These are phyloP conservation scores for Celastrina argiolus DNA, from an alignment of 2,888 invertebrate genomes.

Conservation along the genomic window DNA sequence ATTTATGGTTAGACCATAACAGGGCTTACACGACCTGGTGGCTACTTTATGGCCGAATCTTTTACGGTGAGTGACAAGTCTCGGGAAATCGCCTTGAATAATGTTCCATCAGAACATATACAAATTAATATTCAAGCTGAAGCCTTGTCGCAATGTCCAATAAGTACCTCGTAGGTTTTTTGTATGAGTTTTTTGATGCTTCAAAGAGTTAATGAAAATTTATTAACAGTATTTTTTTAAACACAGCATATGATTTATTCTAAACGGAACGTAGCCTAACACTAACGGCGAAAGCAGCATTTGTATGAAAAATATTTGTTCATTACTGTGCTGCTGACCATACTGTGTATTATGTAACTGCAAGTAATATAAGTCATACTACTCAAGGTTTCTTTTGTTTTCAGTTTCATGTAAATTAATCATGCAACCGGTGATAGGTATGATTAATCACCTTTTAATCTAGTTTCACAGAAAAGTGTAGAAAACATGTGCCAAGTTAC, in stretches of 20 bases:
- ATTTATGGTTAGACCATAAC: conserved; percentile 31
- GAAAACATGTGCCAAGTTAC: no score
- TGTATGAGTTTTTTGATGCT: not conserved
- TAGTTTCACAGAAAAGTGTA: not conserved
- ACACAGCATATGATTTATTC: no score
- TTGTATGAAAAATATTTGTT: no score
- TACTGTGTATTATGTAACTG: no score
- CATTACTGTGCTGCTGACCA: no score
- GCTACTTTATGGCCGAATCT: conserved; percentile 27
- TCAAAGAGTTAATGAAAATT: no score
- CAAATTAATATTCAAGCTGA: not conserved
- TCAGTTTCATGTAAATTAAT: not conserved
- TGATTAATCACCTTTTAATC: not conserved
- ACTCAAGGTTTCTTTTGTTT: conserved; percentile 8
- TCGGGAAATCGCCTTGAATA: conserved; percentile 27
- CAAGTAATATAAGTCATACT: not conserved
- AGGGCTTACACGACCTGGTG: conserved; percentile 23
- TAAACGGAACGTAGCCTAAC: no score
- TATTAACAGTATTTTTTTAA: no score
- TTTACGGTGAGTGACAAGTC: conserved; percentile 31
- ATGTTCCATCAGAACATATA: not conserved
- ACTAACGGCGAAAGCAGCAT: no score
- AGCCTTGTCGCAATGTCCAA: not conserved
- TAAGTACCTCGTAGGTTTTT: not conserved
- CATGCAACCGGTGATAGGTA: not conserved